These are phyloP conservation scores for Drosophila neonasuta DNA, from an alignment of 2,888 invertebrate species.

Conservation along the genomic window DNA sequence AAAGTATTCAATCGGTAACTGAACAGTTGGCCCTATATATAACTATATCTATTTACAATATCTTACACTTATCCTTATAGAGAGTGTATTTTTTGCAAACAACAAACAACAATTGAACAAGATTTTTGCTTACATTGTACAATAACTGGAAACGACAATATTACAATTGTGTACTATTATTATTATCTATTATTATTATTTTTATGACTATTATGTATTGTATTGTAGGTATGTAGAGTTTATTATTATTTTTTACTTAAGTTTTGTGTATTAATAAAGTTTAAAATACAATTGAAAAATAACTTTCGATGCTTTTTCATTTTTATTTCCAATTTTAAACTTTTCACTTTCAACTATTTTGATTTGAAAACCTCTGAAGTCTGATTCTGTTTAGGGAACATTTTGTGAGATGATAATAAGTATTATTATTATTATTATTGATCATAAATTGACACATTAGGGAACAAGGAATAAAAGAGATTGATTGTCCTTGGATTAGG, in stretches of 20 bases:
- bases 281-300: constrained; percentile 75
- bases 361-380: constrained; percentile 51
- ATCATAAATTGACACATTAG: constrained; percentile 34
- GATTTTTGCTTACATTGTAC: constrained; percentile 73
- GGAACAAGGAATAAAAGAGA: constrained; percentile 37
- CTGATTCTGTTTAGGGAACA: constrained; percentile 69
- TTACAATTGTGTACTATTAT: constrained; percentile 78
- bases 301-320: constrained; percentile 37
- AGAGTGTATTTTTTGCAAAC: constrained; percentile 31
- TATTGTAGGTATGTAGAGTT: constrained; percentile 82
- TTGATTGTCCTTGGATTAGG: constrained; percentile 36
- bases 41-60: constrained; percentile 15
- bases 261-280: constrained; percentile 80
- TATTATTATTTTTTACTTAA: constrained; percentile 77
- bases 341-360: constrained; percentile 10
- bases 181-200: constrained; percentile 76
- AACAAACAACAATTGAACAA: constrained; percentile 33
- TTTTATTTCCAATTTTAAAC: constrained; percentile 26
- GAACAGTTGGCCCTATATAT: constrained; percentile 42
- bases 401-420: constrained; percentile 18
- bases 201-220: constrained; percentile 78
- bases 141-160: constrained; percentile 75
- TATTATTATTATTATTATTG: constrained; percentile 7
- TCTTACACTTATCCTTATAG: constrained; percentile 21
- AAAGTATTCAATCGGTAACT: constrained; percentile 58